Conservation (phyloP, 2,888 invertebrate genomes). For the Argyra leucocephala region DNA sequence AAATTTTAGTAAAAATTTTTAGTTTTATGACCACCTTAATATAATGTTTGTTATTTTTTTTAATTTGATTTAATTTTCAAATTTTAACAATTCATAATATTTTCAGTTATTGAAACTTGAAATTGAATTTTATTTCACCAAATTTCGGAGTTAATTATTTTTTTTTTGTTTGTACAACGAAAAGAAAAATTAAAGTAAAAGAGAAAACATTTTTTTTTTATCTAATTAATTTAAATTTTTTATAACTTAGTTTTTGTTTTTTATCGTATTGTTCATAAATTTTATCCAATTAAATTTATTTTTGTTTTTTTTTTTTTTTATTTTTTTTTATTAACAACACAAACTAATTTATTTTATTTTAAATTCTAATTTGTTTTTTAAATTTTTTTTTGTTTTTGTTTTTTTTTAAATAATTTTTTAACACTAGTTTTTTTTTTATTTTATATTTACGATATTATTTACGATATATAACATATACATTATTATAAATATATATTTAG, state of each 20-base stretch:
- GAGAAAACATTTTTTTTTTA: not conserved
- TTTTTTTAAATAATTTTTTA: not conserved
- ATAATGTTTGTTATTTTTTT: no score
- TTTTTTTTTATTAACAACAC: not conserved
- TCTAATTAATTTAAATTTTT: not conserved
- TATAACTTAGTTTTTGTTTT: not conserved
- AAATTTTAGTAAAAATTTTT: no score
- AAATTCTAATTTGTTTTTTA: not conserved
- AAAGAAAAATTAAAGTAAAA: no score
- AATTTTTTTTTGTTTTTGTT: not conserved
- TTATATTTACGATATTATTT: not conserved
- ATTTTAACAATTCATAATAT: no score
- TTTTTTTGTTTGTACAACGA: not conserved
- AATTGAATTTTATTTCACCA: not conserved
- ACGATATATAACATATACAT: not conserved
- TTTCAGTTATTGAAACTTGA: no score
- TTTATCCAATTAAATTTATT: not conserved
- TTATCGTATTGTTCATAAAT: not conserved
- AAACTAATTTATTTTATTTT: not conserved
- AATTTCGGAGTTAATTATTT: not conserved
- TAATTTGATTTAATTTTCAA: no score
- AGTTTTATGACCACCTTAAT: no score
- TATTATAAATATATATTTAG: not conserved
- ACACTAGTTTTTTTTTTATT: not conserved
- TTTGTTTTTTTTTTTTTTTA: not conserved